phyloP scores from a whole-genome alignment of 2,797 vertebrate species.

The Chanos chanos region DNA sequence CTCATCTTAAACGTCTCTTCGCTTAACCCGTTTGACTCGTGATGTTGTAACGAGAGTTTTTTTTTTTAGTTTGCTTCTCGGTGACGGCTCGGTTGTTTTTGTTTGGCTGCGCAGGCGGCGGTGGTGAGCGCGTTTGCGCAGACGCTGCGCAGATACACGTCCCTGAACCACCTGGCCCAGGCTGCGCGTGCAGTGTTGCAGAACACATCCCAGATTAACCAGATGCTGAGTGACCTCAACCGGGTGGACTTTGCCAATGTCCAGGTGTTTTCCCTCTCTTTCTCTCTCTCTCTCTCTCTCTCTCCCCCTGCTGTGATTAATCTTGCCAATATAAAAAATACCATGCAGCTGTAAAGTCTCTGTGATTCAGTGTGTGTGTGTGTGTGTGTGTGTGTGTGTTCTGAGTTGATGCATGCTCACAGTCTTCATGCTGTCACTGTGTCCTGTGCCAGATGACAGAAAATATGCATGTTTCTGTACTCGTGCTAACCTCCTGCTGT shows the following conservation, averaged over 20 bases:
- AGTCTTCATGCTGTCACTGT: too few relatives aligned
- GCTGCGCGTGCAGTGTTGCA: slow-evolving; percentile 93
- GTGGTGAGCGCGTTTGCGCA: slow-evolving; percentile 96
- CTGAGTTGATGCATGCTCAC: too few relatives aligned
- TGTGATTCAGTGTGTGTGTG: too few relatives aligned
- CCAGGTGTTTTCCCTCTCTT: slow-evolving; percentile 73
- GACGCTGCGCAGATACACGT: slow-evolving; percentile 92
- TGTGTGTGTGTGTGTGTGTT: too few relatives aligned
- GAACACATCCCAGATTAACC: slow-evolving; percentile 98
- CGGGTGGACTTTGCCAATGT: slow-evolving; percentile 97
- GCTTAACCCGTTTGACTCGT: neutral
- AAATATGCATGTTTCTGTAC: too few relatives aligned
- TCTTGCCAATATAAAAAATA: too few relatives aligned
- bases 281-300: neutral
- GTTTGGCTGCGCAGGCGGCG: slow-evolving; percentile 70
- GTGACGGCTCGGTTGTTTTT: neutral
- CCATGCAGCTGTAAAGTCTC: too few relatives aligned
- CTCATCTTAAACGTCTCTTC: neutral
- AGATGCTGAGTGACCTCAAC: slow-evolving; percentile 99
- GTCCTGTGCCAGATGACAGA: too few relatives aligned
- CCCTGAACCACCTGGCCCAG: slow-evolving; percentile 95
- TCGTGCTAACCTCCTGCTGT: too few relatives aligned
- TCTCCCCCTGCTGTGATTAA: neutral
- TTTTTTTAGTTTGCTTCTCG: neutral
- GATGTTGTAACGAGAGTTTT: neutral